Percentiles rank a stretch among this genome's conserved stretches.
phyloP scores from a whole-genome alignment of 2,888 invertebrate species.

The Theodoxus fluviatilis region DNA sequence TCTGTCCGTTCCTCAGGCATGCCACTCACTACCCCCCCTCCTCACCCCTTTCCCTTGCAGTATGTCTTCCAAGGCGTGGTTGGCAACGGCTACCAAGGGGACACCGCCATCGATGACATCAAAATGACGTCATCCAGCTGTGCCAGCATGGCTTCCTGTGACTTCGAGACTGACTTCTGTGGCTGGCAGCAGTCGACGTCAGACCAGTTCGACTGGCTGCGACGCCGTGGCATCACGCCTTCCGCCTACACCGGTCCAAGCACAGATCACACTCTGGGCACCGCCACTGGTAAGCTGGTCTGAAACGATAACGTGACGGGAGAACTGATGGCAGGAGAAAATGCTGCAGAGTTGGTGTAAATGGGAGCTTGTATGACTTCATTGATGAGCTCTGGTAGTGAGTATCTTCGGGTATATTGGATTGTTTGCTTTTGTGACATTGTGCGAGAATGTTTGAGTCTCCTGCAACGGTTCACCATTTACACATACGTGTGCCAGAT shows the following conservation, averaged over 20 bases:
- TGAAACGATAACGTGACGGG: no score
- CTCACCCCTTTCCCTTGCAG: constrained; percentile 25
- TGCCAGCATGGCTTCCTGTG: constrained; percentile 32
- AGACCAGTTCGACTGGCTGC: constrained; percentile 58
- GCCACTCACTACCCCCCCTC: not conserved
- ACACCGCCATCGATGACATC: constrained; percentile 47
- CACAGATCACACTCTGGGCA: constrained; percentile 51
- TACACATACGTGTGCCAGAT: no score
- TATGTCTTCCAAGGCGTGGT: constrained; percentile 39
- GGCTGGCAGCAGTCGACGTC: constrained; percentile 48
- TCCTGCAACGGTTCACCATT: no score
- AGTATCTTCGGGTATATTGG: no score
- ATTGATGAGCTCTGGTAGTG: no score
- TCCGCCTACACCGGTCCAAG: constrained; percentile 45
- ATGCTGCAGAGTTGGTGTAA: no score
- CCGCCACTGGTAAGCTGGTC: constrained; percentile 40
- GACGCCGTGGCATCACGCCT: constrained; percentile 50
- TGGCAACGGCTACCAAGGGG: constrained; percentile 36
- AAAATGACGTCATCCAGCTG: constrained; percentile 37
- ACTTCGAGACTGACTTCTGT: constrained; percentile 47
- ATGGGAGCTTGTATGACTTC: no score
- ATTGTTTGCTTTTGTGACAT: no score
- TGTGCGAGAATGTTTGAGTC: no score
- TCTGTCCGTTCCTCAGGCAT: not conserved
- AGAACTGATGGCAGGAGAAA: no score